A percentile compares a stretch with the other conserved stretches of the same genome.
These are phyloP conservation scores for Fregetta grallaria DNA, from an alignment of 2,113 vertebrate genomes.

Conservation along the genomic window DNA sequence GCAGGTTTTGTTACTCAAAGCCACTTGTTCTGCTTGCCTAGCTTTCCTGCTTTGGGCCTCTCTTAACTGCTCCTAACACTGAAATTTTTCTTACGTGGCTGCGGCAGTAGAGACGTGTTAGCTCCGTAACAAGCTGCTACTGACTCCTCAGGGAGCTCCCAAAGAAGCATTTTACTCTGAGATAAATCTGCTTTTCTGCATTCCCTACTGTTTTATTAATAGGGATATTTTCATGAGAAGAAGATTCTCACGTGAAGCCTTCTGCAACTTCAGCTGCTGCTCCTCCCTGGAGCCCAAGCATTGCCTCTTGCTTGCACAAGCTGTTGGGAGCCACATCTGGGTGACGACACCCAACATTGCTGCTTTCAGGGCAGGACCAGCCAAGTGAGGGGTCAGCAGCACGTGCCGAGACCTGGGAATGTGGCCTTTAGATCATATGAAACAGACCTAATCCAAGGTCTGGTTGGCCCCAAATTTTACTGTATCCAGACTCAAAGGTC, in stretches of 20 bases:
- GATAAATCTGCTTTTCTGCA: slow-evolving; percentile 36
- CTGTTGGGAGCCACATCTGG: not conserved
- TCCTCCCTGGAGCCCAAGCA: not conserved
- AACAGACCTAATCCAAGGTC: not conserved
- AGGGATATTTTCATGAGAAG: not conserved
- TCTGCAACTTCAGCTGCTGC: not conserved
- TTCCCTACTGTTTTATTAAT: slow-evolving; percentile 58
- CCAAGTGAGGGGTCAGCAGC: not conserved
- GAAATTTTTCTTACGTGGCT: not conserved
- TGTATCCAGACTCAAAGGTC: not conserved
- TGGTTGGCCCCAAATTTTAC: not conserved
- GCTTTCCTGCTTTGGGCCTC: slow-evolving; percentile 1
- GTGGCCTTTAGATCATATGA: not conserved
- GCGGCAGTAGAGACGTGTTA: slow-evolving; percentile 7
- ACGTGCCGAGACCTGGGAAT: rapidly evolving
- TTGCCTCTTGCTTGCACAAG: not conserved
- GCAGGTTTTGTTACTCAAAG: not conserved
- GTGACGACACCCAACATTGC: rapidly evolving
- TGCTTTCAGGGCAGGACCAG: not conserved
- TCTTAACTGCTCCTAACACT: not conserved
- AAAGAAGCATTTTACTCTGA: slow-evolving; percentile 16
- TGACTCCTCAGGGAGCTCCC: slow-evolving; percentile 21
- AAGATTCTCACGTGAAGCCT: not conserved
- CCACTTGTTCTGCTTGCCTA: slow-evolving; percentile 11
- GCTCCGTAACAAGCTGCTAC: slow-evolving; percentile 12